A percentile compares a stretch with the other conserved stretches of the same genome.
Conservation (phyloP, 2,797 vertebrate species). For the Rhynchotus rufescens region DNA sequence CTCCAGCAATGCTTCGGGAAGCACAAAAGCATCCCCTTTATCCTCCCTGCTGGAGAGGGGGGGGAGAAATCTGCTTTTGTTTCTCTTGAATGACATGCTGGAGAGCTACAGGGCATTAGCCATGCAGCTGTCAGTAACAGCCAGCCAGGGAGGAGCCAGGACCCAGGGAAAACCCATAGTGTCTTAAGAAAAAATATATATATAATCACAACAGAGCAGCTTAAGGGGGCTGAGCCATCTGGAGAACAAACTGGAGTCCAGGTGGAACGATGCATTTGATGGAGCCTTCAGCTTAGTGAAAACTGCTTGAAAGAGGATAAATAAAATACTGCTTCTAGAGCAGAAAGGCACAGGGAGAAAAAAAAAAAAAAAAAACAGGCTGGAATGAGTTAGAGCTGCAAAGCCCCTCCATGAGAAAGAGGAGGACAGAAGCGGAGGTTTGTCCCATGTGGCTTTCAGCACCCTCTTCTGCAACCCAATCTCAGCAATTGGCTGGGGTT, state of each 20-base stretch:
- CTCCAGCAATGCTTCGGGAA: background rate
- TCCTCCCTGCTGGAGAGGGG: background rate
- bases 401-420: background rate
- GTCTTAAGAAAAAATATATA: background rate
- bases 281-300: background rate
- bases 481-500: background rate
- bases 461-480: background rate
- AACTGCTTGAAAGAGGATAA: background rate
- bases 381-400: background rate
- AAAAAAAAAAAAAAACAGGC: background rate
- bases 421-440: background rate
- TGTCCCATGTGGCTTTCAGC: background rate
- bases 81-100: slow-evolving; percentile 20
- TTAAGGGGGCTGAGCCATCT: slow-evolving; percentile 24
- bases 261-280: background rate
- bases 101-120: slow-evolving; percentile 35
- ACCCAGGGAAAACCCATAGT: background rate
- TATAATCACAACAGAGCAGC: background rate
- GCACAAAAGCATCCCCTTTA: slow-evolving; percentile 52
- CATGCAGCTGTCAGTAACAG: slow-evolving; percentile 45
- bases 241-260: slow-evolving; percentile 33
- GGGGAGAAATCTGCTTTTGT: slow-evolving; percentile 56
- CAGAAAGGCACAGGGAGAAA: background rate
- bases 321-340: background rate
- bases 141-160: slow-evolving; percentile 16